A percentile compares a stretch with the other conserved stretches of the same genome.
phyloP scores from a whole-genome alignment of 2,888 invertebrate species.

The Pristionchus exspectatus region DNA sequence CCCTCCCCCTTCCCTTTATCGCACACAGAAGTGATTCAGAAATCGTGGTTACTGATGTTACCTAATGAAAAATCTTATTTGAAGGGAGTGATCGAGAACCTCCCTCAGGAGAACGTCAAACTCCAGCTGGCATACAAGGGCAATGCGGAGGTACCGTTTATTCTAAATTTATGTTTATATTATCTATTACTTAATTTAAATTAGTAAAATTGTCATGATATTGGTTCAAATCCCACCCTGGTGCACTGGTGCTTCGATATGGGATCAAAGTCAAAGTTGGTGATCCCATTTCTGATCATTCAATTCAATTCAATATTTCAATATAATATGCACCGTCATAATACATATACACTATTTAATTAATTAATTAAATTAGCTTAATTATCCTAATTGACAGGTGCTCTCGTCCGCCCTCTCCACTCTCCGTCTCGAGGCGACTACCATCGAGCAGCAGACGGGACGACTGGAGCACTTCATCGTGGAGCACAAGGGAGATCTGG shows the following conservation, averaged over 20 bases:
- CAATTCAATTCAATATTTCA: too few relatives aligned
- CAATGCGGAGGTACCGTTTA: not conserved
- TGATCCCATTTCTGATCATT: not conserved
- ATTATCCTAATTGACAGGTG: not conserved
- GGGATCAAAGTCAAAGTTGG: not conserved
- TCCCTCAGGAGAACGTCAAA: conserved; percentile 23
- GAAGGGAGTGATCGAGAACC: conserved; percentile 36
- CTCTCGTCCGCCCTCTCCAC: not conserved
- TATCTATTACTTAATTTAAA: not conserved
- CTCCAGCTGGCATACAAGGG: conserved; percentile 38
- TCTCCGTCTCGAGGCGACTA: conserved; percentile 6
- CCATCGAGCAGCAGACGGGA: conserved; percentile 20
- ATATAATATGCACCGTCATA: too few relatives aligned
- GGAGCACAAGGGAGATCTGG: not conserved
- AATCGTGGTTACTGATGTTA: not conserved
- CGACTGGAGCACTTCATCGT: conserved; percentile 26
- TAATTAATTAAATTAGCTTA: not conserved
- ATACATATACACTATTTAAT: too few relatives aligned
- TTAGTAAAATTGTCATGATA: not conserved
- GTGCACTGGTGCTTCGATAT: not conserved
- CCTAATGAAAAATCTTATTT: not conserved
- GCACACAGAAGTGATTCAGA: too few relatives aligned
- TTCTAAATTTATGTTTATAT: not conserved
- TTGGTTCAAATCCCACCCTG: too few relatives aligned
- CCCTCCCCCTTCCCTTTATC: too few relatives aligned